These are phyloP conservation scores for Malacosoma neustria DNA, from an alignment of 2,888 invertebrate species.

Conservation along the genomic window DNA sequence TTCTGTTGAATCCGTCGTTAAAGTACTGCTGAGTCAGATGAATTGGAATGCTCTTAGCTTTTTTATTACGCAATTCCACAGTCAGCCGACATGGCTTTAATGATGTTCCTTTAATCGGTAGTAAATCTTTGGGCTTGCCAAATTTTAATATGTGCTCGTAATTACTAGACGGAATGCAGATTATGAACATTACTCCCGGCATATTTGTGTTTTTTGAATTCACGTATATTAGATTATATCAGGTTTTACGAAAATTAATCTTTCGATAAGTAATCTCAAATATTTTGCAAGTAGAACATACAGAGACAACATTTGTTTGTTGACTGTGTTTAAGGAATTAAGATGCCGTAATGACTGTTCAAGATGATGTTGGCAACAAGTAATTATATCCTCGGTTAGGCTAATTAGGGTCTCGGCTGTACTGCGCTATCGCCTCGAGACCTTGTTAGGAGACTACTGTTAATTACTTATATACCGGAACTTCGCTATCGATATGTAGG, in stretches of 20 bases:
- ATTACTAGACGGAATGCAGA: conserved; percentile 80
- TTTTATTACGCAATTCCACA: conserved; percentile 54
- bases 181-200: conserved; percentile 80
- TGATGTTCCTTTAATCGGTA: conserved; percentile 26
- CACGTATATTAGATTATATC: no score
- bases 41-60: conserved; percentile 50
- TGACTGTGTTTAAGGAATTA: no score
- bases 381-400: conserved; percentile 8
- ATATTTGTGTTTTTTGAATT: no score
- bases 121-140: conserved; percentile 53
- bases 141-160: conserved; percentile 77
- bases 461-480: neutral
- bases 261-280: no score
- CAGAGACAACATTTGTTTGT: no score
- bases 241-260: no score
- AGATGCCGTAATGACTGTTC: no score
- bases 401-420: conserved; percentile 1
- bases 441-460: neutral
- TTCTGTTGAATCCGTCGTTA: conserved; percentile 42
- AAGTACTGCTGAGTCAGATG: conserved; percentile 53
- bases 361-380: conserved; percentile 4
- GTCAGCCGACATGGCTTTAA: conserved; percentile 41
- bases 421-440: neutral
- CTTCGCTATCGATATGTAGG: neutral
- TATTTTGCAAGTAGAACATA: no score